Evolutionary conservation across 2,888 invertebrate species (phyloP).

Genomic region (Oscheius sp.): DNA sequence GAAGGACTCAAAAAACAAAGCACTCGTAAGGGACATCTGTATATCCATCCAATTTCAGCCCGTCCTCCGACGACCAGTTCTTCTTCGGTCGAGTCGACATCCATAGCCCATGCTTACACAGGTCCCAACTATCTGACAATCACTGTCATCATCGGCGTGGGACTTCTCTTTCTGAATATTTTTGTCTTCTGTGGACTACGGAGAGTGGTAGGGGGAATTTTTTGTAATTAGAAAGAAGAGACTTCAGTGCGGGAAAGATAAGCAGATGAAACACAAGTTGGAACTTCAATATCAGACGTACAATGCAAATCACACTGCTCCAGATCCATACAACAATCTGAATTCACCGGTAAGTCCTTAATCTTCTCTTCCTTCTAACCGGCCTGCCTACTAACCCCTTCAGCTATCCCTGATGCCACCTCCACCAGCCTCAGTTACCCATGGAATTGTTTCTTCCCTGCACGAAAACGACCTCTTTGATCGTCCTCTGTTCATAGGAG

Average conservation of each 20-base stretch:
- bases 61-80: conserved; percentile 32
- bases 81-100: conserved; percentile 27
- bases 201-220: conserved; percentile 46
- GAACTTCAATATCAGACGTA: conserved; percentile 65
- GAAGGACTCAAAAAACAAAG: conserved; percentile 42
- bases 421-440: conserved; percentile 45
- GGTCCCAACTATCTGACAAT: conserved; percentile 48
- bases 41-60: conserved; percentile 29
- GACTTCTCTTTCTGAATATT: conserved; percentile 65
- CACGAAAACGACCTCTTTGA: conserved; percentile 46
- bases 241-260: conserved; percentile 55
- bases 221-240: background rate
- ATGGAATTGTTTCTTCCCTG: conserved; percentile 18
- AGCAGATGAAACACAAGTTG: conserved; percentile 58
- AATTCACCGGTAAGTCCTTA: conserved; percentile 61
- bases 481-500: conserved; percentile 21
- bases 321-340: conserved; percentile 59
- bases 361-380: background rate
- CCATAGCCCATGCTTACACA: conserved; percentile 39
- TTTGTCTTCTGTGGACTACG: conserved; percentile 63
- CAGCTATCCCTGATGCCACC: conserved; percentile 57
- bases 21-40: background rate
- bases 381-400: conserved; percentile 25
- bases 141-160: conserved; percentile 63
- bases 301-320: conserved; percentile 55